Percentiles rank a stretch among this genome's conserved stretches.
Evolutionary conservation across 2,797 vertebrate genomes (phyloP).

Genomic region (Hafferia zeledoni): DNA sequence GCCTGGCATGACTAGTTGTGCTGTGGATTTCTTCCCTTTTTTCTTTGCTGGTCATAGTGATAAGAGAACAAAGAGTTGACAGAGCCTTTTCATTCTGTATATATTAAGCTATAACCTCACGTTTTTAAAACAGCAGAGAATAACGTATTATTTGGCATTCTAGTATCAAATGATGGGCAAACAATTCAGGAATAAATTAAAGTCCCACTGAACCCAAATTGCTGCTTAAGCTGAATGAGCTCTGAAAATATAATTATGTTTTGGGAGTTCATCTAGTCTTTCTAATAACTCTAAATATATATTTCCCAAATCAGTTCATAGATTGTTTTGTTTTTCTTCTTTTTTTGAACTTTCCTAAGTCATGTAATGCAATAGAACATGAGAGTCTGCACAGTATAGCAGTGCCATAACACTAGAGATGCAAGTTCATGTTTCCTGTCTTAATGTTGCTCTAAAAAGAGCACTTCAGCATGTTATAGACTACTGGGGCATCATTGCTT

Average conservation of each 20-base stretch:
- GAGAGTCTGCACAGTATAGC: not conserved
- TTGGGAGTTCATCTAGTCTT: not conserved
- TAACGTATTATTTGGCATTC: not conserved
- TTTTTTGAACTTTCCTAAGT: not conserved
- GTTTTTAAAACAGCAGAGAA: not conserved
- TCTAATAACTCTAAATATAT: not conserved
- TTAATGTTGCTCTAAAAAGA: not conserved
- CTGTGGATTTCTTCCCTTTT: not conserved
- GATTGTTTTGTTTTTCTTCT: not conserved
- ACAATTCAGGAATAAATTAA: slow-evolving; percentile 34
- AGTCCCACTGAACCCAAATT: slow-evolving; percentile 14
- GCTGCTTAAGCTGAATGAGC: slow-evolving; percentile 10
- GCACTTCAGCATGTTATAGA: not conserved
- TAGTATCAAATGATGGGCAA: slow-evolving; percentile 34
- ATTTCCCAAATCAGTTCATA: not conserved
- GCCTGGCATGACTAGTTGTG: not conserved
- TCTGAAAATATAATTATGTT: slow-evolving; percentile 24
- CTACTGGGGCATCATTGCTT: not conserved
- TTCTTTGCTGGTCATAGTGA: not conserved
- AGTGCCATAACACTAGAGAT: not conserved
- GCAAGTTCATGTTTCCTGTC: not conserved
- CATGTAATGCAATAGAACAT: not conserved
- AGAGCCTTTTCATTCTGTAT: not conserved
- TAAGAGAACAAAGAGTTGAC: not conserved
- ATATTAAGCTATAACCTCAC: not conserved